Evolutionary conservation across 2,113 vertebrate genomes (phyloP).

Genomic region (Ranitomeya imitator): DNA sequence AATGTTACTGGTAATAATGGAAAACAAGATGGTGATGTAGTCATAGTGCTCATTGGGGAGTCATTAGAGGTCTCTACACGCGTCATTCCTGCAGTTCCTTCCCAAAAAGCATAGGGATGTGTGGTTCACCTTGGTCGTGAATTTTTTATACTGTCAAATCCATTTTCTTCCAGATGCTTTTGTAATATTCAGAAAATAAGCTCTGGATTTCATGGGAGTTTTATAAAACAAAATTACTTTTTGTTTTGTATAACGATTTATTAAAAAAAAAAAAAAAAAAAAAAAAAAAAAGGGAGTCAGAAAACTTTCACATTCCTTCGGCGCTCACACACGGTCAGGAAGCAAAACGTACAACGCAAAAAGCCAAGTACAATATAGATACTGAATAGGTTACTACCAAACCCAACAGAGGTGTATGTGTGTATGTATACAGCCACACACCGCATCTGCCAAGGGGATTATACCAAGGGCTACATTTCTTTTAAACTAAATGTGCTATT

Average conservation of each 20-base stretch:
- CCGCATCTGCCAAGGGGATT: too few species aligned
- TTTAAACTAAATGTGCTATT: too few species aligned
- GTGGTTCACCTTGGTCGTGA: conserved; percentile 10
- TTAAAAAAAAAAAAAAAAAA: too few species aligned
- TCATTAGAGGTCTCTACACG: not conserved
- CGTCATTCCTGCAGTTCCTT: conserved; percentile 8
- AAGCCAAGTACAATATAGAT: too few species aligned
- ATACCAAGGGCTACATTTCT: too few species aligned
- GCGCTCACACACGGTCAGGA: not conserved
- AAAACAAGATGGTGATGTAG: conserved; percentile 35
- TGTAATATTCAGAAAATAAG: not conserved
- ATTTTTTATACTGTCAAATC: conserved; percentile 35
- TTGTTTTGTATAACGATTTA: too few species aligned
- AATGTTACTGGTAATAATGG: conserved; percentile 22
- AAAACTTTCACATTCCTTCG: not conserved
- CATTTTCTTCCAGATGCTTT: conserved; percentile 20
- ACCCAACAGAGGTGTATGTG: too few species aligned
- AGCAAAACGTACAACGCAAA: too few species aligned
- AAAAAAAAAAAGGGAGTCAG: not conserved
- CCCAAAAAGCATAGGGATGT: conserved; percentile 16
- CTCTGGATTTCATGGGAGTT: not conserved
- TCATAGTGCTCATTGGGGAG: not conserved
- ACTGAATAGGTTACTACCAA: too few species aligned
- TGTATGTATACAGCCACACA: too few species aligned
- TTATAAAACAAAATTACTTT: not conserved